Evolutionary conservation across 2,888 invertebrate species (phyloP).

Genomic region (Napeogenes inachia): DNA sequence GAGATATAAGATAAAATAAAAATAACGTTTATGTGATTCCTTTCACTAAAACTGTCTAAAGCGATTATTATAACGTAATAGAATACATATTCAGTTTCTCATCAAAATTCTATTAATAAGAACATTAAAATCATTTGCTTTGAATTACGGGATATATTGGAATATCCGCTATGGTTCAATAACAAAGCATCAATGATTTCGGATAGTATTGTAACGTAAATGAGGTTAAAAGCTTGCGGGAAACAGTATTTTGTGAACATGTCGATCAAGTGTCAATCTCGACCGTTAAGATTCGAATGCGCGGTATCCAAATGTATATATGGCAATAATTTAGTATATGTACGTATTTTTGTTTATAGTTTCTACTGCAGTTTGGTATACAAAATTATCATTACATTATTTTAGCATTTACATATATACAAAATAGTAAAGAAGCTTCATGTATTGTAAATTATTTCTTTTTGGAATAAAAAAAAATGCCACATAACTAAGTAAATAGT

Average conservation of each 20-base stretch:
- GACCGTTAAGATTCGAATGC: slow-evolving; percentile 12
- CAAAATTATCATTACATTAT: too few relatives aligned
- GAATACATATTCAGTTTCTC: too few relatives aligned
- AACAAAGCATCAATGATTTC: slow-evolving; percentile 49
- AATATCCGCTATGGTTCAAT: slow-evolving; percentile 38
- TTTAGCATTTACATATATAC: too few relatives aligned
- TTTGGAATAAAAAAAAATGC: too few relatives aligned
- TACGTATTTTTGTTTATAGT: background rate
- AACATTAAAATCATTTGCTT: slow-evolving; percentile 10
- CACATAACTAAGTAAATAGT: too few relatives aligned
- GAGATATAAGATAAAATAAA: too few relatives aligned
- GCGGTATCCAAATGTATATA: background rate
- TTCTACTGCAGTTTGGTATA: too few relatives aligned
- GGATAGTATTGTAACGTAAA: slow-evolving; percentile 57
- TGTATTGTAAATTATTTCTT: too few relatives aligned
- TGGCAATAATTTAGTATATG: background rate
- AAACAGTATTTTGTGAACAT: slow-evolving; percentile 59
- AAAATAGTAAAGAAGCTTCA: too few relatives aligned
- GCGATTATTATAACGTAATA: too few relatives aligned
- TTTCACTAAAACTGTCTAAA: too few relatives aligned
- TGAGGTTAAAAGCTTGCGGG: slow-evolving; percentile 66
- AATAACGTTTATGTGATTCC: too few relatives aligned
- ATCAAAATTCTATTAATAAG: background rate
- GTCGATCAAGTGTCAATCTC: slow-evolving; percentile 39
- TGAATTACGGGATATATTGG: slow-evolving; percentile 18